phyloP scores from a whole-genome alignment of 1,140 invertebrate genomes.

The Uloborus diversus region DNA sequence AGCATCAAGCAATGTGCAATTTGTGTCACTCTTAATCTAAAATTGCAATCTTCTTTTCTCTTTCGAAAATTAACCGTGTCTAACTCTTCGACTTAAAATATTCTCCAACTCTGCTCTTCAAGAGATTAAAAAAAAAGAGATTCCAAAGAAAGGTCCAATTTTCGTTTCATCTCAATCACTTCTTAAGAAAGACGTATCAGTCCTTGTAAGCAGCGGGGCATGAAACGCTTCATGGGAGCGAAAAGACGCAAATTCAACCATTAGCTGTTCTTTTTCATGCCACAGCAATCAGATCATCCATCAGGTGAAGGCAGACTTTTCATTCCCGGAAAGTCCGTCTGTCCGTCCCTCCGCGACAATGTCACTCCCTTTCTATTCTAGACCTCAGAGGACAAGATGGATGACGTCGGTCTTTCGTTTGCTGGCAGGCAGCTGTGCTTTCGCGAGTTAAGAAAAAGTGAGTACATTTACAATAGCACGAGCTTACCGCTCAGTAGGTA shows the following conservation, averaged over 20 bases:
- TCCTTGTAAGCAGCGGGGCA: too few species aligned
- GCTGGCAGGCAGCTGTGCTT: too few species aligned
- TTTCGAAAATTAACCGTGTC: too few species aligned
- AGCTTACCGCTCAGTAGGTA: slow-evolving; percentile 27
- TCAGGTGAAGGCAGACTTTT: not conserved
- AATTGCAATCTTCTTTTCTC: too few species aligned
- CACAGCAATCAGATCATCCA: not conserved
- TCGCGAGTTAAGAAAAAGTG: not conserved
- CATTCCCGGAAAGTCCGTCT: not conserved
- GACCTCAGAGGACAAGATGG: slow-evolving; percentile 11
- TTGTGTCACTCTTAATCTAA: too few species aligned
- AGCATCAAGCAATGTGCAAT: too few species aligned
- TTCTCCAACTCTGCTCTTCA: too few species aligned
- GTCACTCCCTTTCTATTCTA: slow-evolving; percentile 7
- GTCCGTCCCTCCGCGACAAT: not conserved
- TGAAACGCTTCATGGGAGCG: not conserved
- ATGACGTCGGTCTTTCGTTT: not conserved
- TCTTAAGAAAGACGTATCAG: too few species aligned
- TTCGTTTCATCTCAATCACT: too few species aligned
- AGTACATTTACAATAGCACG: not conserved
- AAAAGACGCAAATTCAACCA: not conserved
- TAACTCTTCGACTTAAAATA: too few species aligned
- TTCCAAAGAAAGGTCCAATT: too few species aligned
- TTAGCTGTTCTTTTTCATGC: not conserved
- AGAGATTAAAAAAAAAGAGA: too few species aligned